Evolutionary conservation across 2,113 vertebrate species (phyloP).

Genomic region (Hemichromis elongatus): DNA sequence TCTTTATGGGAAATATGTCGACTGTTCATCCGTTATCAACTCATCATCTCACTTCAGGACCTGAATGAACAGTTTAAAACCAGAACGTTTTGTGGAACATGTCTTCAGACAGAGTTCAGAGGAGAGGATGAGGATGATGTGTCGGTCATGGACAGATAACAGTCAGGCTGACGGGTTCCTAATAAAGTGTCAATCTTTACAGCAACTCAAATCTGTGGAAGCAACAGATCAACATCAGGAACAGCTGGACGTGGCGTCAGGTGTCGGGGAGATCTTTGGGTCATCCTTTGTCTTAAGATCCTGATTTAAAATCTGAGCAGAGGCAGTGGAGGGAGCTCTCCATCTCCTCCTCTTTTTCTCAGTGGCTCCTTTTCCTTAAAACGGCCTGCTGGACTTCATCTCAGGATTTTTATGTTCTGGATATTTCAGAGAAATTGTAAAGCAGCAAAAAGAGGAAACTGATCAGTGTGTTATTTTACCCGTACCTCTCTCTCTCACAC

Average conservation of each 20-base stretch:
- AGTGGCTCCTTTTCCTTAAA: not conserved
- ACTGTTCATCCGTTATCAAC: not conserved
- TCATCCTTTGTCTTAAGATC: not conserved
- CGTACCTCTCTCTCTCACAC: rapidly evolving
- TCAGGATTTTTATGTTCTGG: not conserved
- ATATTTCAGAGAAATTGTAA: not conserved
- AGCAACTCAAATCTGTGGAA: not conserved
- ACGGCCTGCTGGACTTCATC: not conserved
- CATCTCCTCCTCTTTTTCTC: not conserved
- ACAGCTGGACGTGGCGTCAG: not conserved
- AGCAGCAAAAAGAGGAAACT: not conserved
- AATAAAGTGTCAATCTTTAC: not conserved
- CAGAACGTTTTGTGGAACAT: not conserved
- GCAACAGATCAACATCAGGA: not conserved
- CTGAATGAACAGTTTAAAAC: not conserved
- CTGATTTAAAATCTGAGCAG: not conserved
- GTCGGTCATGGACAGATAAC: not conserved
- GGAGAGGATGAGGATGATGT: not conserved
- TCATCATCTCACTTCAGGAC: not conserved
- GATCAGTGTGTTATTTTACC: not conserved
- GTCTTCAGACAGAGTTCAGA: not conserved
- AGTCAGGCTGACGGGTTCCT: not conserved
- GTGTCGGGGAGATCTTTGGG: not conserved
- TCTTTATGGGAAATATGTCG: rapidly evolving
- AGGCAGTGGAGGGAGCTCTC: not conserved